Evolutionary conservation across 2,888 invertebrate species (phyloP), one percentile per base, ranked within the genome.

Genomic region (Tuta absoluta): DNA sequence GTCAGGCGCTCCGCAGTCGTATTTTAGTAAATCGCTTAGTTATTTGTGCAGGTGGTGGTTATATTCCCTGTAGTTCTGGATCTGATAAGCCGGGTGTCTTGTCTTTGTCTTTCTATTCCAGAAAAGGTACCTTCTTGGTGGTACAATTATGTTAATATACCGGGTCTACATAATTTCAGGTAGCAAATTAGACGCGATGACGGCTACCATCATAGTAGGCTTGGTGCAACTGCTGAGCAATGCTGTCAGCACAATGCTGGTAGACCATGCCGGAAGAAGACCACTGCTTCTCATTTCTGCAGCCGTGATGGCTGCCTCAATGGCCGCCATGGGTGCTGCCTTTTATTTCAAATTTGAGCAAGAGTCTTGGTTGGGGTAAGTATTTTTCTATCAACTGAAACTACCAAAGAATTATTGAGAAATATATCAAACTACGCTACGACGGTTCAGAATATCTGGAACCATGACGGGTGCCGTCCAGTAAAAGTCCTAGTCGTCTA

Each of bases 251-350:
- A 87, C 93, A 0, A 75, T 93, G 77, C 70, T 93, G 59, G 93
- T 93, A 23, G 95, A 95, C 79, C 87, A 89, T 41, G 86, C 92
- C 0, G 95, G 95, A 0, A 79, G 95, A 8, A 83, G 93, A 38
- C 92, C 93, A 0, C 83, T 95, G 37, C 87, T 95, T 58, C 81
- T 94, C 3, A 70, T 93, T 11, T 94, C 94, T 0, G 93, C 94
- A 0, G 78, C 89, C 11, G 75, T 92, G 48, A 93, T 93, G 92
- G 85, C 88, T 49, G 63, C 85, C 0, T 91, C 93, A 0, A 93
- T 93, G 91, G 77, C 87, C 0, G 77, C 90, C 14, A 88, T 94
- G 87, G 93, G 94, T 3, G 79, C 87, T 0, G 89, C 93, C 1
- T 93, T 93, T 76, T 92, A 88, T 74, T 84, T 93, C 61, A 84